Percentiles rank a stretch among this genome's conserved stretches.
phyloP scores from a whole-genome alignment of 2,797 vertebrate genomes.

The Allenopithecus nigroviridis region DNA sequence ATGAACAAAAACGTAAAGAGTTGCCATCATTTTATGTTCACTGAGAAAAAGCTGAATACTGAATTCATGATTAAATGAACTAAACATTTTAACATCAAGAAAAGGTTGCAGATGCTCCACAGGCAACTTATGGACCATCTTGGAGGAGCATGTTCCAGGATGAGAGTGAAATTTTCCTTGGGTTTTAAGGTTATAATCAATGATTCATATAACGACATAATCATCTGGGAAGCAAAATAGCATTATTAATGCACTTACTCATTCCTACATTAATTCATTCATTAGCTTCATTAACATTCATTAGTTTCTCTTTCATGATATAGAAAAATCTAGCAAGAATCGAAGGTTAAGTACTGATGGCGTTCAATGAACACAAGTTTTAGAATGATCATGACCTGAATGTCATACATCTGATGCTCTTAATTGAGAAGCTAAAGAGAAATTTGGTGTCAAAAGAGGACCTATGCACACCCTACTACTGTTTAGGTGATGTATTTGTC shows the following conservation, averaged over 20 bases:
- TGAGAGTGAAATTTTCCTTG: not conserved
- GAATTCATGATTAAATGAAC: not conserved
- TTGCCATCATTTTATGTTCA: not conserved
- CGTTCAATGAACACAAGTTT: not conserved
- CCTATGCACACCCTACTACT: not conserved
- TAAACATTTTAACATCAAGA: not conserved
- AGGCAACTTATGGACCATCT: not conserved
- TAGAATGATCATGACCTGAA: not conserved
- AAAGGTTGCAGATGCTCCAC: not conserved
- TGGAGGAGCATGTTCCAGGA: not conserved
- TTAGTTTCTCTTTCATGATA: not conserved
- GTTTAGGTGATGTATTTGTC: not conserved
- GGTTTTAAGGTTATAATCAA: not conserved
- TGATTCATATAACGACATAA: not conserved
- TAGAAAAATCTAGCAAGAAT: not conserved
- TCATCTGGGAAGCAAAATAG: not conserved
- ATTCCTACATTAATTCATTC: not conserved
- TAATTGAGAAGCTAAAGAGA: not conserved
- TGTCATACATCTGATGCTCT: not conserved
- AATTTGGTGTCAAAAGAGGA: not conserved
- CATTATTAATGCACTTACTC: not conserved
- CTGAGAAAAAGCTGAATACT: not conserved
- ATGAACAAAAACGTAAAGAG: not conserved
- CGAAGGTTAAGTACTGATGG: not conserved
- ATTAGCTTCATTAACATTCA: not conserved